Evolutionary conservation across 2,888 invertebrate species (phyloP).

Genomic region (Drosophila affinis): DNA sequence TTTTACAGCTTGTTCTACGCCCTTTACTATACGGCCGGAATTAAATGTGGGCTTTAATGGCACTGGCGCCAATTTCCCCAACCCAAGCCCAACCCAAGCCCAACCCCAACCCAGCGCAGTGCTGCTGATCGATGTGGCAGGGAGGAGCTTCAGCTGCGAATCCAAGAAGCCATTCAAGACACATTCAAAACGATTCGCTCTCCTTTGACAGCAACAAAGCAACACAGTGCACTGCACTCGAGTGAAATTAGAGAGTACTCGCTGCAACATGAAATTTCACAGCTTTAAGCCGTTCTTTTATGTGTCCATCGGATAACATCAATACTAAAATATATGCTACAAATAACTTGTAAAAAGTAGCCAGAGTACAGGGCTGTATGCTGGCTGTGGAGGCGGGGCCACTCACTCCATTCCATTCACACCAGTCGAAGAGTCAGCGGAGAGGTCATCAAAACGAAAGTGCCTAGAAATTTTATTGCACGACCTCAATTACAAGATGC

Average conservation of each 20-base stretch:
- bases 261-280: too few species aligned
- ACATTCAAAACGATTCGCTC: background rate
- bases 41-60: constrained; percentile 62
- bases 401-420: constrained; percentile 7
- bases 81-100: too few species aligned
- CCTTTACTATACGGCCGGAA: constrained; percentile 43
- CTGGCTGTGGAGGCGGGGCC: background rate
- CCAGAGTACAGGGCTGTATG: background rate
- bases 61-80: background rate
- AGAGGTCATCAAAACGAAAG: constrained; percentile 39
- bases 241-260: too few species aligned
- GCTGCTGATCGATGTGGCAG: too few species aligned
- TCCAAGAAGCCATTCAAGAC: background rate
- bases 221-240: too few species aligned
- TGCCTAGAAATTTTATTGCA: constrained; percentile 52
- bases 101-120: too few species aligned
- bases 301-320: background rate
- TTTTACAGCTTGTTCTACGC: constrained; percentile 61
- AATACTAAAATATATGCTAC: background rate
- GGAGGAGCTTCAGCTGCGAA: background rate
- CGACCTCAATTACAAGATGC: constrained; percentile 60
- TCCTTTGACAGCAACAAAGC: too few species aligned
- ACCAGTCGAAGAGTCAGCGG: constrained; percentile 33
- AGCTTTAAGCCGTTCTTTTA: background rate
- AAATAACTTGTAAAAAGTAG: background rate